Percentiles rank a stretch among this genome's conserved stretches.
phyloP scores from a whole-genome alignment of 2,113 vertebrate genomes.

The Centropus bengalensis region DNA sequence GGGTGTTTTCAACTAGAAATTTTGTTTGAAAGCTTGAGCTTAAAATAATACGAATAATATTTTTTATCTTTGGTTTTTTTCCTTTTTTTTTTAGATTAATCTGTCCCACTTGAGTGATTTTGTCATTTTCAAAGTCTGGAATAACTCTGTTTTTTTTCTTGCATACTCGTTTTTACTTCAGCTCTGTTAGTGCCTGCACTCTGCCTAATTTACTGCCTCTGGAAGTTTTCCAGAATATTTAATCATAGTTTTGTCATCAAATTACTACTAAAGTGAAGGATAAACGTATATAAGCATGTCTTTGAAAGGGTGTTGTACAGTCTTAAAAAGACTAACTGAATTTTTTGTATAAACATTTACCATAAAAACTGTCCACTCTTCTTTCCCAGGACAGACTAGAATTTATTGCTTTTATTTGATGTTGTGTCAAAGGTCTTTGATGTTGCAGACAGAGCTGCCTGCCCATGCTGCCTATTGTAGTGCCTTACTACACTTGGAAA shows the following conservation, averaged over 20 bases:
- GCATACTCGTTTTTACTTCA: background rate
- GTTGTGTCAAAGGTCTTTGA: fast-evolving
- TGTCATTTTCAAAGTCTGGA: background rate
- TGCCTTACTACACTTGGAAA: background rate
- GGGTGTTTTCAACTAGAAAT: background rate
- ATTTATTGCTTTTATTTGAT: background rate
- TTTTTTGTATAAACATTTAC: background rate
- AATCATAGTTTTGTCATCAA: background rate
- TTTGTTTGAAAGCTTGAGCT: background rate
- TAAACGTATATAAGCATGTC: background rate
- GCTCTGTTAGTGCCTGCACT: background rate
- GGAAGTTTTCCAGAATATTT: background rate
- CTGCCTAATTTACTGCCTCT: background rate
- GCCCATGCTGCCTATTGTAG: background rate
- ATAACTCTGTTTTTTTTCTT: background rate
- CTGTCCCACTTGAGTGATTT: background rate
- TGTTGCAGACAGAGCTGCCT: background rate
- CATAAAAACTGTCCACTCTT: background rate
- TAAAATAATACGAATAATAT: background rate
- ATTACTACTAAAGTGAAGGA: background rate
- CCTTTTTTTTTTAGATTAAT: background rate
- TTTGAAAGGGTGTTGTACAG: background rate
- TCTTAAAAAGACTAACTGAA: background rate
- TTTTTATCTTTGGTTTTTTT: background rate
- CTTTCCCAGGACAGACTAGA: background rate